Evolutionary conservation across 2,797 vertebrate species (phyloP).

Genomic region (Luscinia megarhynchos): DNA sequence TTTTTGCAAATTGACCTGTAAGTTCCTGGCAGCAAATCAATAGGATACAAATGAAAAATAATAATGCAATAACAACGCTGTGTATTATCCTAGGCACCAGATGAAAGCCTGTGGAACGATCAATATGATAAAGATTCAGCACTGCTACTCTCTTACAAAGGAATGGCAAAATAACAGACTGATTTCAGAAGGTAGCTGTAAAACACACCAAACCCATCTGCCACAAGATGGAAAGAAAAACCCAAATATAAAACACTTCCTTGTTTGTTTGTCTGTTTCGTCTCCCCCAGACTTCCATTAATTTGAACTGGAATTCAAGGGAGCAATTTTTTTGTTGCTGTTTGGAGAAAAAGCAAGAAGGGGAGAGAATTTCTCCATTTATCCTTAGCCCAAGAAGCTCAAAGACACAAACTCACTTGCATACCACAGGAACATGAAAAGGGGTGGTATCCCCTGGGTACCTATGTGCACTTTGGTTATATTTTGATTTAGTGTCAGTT

Average conservation of each 20-base stretch:
- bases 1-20: constrained; percentile 72
- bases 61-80: constrained; percentile 66
- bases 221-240: background rate
- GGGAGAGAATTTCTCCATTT: background rate
- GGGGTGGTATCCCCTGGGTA: background rate
- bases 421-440: background rate
- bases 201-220: background rate
- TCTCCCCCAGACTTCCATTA: background rate
- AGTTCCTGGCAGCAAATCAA: constrained; percentile 74
- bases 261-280: background rate
- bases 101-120: constrained; percentile 46
- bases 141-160: constrained; percentile 8
- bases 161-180: constrained; percentile 28
- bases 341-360: background rate
- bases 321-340: background rate
- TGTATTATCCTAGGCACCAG: constrained; percentile 51
- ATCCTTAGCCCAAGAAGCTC: background rate
- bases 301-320: background rate
- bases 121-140: constrained; percentile 53
- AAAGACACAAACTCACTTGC: background rate
- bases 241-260: background rate
- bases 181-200: constrained; percentile 25
- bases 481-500: background rate
- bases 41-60: constrained; percentile 74
- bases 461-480: rapidly evolving